Percentiles rank a stretch among this genome's conserved stretches.
Conservation (phyloP, 2,888 invertebrate species). For the Plagiodera versicolora region DNA sequence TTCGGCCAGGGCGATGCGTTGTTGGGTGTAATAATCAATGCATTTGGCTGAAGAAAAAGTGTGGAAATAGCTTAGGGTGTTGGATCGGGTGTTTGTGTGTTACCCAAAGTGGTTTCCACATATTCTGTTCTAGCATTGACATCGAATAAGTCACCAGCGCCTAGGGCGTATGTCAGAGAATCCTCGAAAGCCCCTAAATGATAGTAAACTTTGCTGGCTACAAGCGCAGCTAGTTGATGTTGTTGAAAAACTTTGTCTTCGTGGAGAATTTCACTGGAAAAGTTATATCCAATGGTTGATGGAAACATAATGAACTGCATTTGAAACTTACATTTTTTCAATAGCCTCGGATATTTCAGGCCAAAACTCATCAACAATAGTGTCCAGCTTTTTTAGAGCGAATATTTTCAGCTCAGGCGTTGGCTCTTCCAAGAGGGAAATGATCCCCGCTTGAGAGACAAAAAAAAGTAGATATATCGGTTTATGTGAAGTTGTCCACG, state of each 20-base stretch:
- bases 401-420: conserved; percentile 92
- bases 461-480: too few species aligned
- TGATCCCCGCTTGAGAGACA: conserved; percentile 75
- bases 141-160: conserved; percentile 93
- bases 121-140: conserved; percentile 93
- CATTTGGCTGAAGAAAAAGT: conserved; percentile 74
- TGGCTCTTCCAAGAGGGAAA: conserved; percentile 93
- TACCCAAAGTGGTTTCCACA: conserved; percentile 91
- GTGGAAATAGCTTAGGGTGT: too few species aligned
- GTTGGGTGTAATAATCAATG: conserved; percentile 94
- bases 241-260: conserved; percentile 89
- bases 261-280: conserved; percentile 82
- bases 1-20: conserved; percentile 74
- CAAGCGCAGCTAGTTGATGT: conserved; percentile 91
- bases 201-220: conserved; percentile 98
- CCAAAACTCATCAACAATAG: conserved; percentile 97
- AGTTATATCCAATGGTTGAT: too few species aligned
- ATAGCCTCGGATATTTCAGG: conserved; percentile 98
- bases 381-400: conserved; percentile 88
- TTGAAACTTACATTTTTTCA: conserved; percentile 85
- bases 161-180: conserved; percentile 94
- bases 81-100: too few species aligned
- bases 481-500: too few species aligned
- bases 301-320: too few species aligned
- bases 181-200: conserved; percentile 97